Percentiles rank a stretch among this genome's conserved stretches.
Conservation (phyloP, 1,140 invertebrate species). For the Cotesia glomerata region DNA sequence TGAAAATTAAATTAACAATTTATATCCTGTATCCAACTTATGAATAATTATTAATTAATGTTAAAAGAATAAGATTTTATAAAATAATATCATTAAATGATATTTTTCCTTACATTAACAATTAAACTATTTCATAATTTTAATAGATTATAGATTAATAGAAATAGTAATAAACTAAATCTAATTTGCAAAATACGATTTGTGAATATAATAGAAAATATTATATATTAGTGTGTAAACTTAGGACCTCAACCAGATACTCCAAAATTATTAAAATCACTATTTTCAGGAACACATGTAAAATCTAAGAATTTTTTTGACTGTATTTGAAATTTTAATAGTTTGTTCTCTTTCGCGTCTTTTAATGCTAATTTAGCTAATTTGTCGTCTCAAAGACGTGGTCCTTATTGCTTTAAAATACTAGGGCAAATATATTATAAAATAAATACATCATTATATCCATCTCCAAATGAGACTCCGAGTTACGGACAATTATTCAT, state of each 20-base stretch:
- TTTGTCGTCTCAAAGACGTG: background rate
- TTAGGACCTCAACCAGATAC: background rate
- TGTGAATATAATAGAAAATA: too few relatives aligned
- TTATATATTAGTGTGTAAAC: too few relatives aligned
- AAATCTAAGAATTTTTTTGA: slow-evolving; percentile 18
- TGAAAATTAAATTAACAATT: too few relatives aligned
- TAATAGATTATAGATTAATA: too few relatives aligned
- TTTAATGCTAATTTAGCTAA: slow-evolving; percentile 21
- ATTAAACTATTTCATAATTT: too few relatives aligned
- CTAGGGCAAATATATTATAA: slow-evolving; percentile 11
- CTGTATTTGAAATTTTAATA: slow-evolving; percentile 12
- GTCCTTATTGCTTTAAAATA: slow-evolving; percentile 15
- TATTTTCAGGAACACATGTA: slow-evolving; percentile 4
- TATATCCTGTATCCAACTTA: too few relatives aligned
- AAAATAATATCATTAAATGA: too few relatives aligned
- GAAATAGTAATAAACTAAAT: too few relatives aligned
- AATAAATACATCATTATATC: background rate
- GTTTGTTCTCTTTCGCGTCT: slow-evolving; percentile 12
- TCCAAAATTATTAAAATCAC: background rate
- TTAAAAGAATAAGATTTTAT: too few relatives aligned
- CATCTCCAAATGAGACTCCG: background rate
- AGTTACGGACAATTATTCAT: slow-evolving; percentile 10
- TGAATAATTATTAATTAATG: too few relatives aligned
- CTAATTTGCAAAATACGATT: too few relatives aligned
- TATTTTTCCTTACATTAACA: too few relatives aligned